Evolutionary conservation across 2,888 invertebrate genomes (phyloP).

Genomic region (Megaustenia siamemsis): DNA sequence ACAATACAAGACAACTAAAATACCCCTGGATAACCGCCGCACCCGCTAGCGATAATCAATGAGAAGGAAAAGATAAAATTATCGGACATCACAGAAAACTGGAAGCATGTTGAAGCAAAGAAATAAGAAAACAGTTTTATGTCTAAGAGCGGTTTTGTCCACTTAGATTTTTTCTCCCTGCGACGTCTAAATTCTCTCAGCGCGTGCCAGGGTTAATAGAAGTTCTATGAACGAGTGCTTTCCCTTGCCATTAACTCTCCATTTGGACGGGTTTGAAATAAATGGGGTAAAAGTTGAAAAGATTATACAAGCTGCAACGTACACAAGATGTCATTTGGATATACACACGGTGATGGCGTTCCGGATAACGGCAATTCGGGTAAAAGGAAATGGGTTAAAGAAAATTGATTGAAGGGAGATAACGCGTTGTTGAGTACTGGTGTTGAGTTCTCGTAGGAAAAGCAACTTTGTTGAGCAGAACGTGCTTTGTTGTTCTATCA

Average conservation of each 20-base stretch:
- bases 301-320: slow-evolving; percentile 26
- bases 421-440: background rate
- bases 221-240: slow-evolving; percentile 27
- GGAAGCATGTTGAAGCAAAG: background rate
- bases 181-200: slow-evolving; percentile 22
- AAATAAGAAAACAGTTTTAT: slow-evolving; percentile 27
- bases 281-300: background rate
- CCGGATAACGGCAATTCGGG: slow-evolving; percentile 10
- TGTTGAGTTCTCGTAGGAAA: too few relatives aligned
- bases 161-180: slow-evolving; percentile 26
- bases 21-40: too few relatives aligned
- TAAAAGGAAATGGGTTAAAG: slow-evolving; percentile 14
- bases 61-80: background rate
- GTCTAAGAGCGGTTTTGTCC: slow-evolving; percentile 15
- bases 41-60: too few relatives aligned
- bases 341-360: slow-evolving; percentile 32
- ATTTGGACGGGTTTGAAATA: slow-evolving; percentile 21
- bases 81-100: background rate
- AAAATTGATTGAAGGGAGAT: slow-evolving; percentile 3
- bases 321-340: slow-evolving; percentile 17
- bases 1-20: too few relatives aligned
- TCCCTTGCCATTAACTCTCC: slow-evolving; percentile 45
- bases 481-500: too few relatives aligned
- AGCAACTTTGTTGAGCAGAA: too few relatives aligned
- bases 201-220: slow-evolving; percentile 43